Base-by-base conservation (phyloP, 2,797 vertebrate species). In the Neoniphon sammara region DNA sequence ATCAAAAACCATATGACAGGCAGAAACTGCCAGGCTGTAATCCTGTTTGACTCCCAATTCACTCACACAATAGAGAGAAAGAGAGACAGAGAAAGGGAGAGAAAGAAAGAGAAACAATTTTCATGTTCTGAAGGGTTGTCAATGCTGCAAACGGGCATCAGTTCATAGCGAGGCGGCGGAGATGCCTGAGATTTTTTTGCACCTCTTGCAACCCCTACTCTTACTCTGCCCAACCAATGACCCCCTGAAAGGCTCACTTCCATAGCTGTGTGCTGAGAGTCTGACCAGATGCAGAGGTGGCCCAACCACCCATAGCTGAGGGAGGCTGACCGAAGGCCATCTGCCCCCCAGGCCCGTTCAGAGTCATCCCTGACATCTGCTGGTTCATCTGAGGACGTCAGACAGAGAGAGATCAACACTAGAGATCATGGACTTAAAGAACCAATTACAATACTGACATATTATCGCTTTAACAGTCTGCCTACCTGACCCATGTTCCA, bases 181-280 rank as follows among this genome's bases (percentile, higher is more conserved):
- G 47, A 77, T 86, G 70, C 82, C 73, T 81, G 80, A 86, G 39
- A 39, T 79, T 68, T 25, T 66, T 77, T 87, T 88, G 84, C 66
- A 73, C 83, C 63, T 70, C 67, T 82, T 67, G 74, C 50, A 34
- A 36, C 77, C 75, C 80, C 49, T 8, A 65, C 85, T 85, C 72
- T 77, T 69, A 73, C 84, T 78, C 77, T 63, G 86, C 86, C 83
- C 57, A 7, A 55, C 66, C 84, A 70, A 63, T 39, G 46, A 63
- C 57, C 69, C 5, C 12, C 73, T 55, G 71, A 44, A 66, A 85
- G 84, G 90, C 88, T 98, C 92, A 98, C 91, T 98, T 98, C 97
- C 97, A 98, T 77, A 98, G 94, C 78, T 98, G 97, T 69, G 97
- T 97, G 93, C 97, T 98, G 78, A 98, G 95, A 87, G 96, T 98